These are phyloP conservation scores for Clarias gariepinus DNA, from an alignment of 2,113 vertebrate species.

Conservation along the genomic window DNA sequence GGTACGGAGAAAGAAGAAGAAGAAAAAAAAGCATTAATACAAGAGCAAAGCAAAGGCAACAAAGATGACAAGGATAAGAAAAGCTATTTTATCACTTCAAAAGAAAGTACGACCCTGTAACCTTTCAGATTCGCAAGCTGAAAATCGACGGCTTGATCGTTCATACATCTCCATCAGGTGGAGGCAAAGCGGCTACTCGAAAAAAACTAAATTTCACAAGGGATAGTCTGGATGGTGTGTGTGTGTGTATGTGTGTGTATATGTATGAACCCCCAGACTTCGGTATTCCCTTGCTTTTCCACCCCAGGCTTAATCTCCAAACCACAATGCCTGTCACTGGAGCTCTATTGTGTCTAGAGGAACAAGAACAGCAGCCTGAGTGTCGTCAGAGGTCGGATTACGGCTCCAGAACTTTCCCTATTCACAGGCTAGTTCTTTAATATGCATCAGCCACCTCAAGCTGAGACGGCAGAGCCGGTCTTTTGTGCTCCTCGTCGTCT, in stretches of 20 bases:
- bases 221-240: constrained; percentile 15
- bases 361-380: constrained; percentile 40
- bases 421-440: constrained; percentile 40
- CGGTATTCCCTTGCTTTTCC: constrained; percentile 11
- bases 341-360: constrained; percentile 43
- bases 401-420: constrained; percentile 26
- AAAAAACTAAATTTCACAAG: constrained; percentile 35
- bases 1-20: neutral
- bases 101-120: constrained; percentile 22
- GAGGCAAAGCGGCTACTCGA: neutral
- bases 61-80: constrained; percentile 25
- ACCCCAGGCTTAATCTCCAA: constrained; percentile 34
- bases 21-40: constrained; percentile 10
- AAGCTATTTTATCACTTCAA: constrained; percentile 47
- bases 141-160: neutral
- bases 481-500: constrained; percentile 17
- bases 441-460: constrained; percentile 42
- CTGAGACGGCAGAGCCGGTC: constrained; percentile 20
- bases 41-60: constrained; percentile 38
- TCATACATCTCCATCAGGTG: constrained; percentile 33
- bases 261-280: neutral
- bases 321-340: constrained; percentile 50
- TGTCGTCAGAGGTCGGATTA: constrained; percentile 50
- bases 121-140: constrained; percentile 26
- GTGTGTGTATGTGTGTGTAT: too few relatives aligned